Percentiles rank a stretch among this genome's conserved stretches.
Conservation (phyloP, 1,140 invertebrate genomes). For the Megalonaias nervosa region DNA sequence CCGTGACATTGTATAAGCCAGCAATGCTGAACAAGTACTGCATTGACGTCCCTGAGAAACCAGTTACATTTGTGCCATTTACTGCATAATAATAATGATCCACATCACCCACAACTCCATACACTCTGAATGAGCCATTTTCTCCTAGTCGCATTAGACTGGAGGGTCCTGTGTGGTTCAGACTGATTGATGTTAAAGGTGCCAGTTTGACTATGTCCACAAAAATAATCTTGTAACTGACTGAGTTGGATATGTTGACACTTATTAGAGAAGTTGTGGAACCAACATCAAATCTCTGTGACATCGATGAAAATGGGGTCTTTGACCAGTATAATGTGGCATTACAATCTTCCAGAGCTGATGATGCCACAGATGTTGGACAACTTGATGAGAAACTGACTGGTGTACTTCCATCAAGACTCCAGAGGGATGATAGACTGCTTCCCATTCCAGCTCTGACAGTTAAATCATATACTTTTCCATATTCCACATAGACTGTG, state of each 20-base stretch:
- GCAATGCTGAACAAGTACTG: not conserved
- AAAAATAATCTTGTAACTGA: constrained; percentile 22
- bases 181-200: not conserved
- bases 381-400: constrained; percentile 15
- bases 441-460: constrained; percentile 36
- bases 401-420: constrained; percentile 7
- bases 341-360: constrained; percentile 17
- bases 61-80: not conserved
- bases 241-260: constrained; percentile 8
- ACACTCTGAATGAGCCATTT: constrained; percentile 2
- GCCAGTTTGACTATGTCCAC: constrained; percentile 9
- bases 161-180: no score
- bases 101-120: constrained; percentile 4
- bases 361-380: constrained; percentile 11
- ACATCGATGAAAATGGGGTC: constrained; percentile 34
- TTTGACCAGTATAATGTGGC: constrained; percentile 28
- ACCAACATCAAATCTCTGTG: constrained; percentile 14
- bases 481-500: constrained; percentile 31
- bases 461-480: constrained; percentile 21
- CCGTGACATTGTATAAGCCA: constrained; percentile 17
- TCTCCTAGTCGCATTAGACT: not conserved
- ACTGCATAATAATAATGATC: not conserved
- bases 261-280: constrained; percentile 3
- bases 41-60: not conserved
- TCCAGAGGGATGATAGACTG: constrained; percentile 30